Evolutionary conservation across 1,140 invertebrate genomes (phyloP).

Genomic region (Himalopsyche phryganea): DNA sequence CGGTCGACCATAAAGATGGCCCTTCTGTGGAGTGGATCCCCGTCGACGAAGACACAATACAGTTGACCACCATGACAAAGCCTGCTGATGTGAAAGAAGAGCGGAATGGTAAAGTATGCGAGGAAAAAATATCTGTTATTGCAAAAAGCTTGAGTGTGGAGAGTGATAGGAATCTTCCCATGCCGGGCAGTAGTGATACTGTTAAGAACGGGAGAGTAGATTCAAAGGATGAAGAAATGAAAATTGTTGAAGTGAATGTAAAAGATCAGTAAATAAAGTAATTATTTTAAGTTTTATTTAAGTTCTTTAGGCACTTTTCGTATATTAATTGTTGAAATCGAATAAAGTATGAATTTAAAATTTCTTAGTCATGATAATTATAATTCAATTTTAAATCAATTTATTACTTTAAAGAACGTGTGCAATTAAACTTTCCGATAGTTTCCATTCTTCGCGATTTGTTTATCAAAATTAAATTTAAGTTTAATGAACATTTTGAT

Average conservation of each 20-base stretch:
- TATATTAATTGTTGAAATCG: too few relatives aligned
- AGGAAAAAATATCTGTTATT: background rate
- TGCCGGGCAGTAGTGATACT: background rate
- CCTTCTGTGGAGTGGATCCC: conserved; percentile 26
- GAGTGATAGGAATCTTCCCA: background rate
- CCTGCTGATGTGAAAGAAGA: background rate
- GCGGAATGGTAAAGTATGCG: background rate
- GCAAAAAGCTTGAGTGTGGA: background rate
- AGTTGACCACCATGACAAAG: background rate
- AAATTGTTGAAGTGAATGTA: conserved; percentile 12
- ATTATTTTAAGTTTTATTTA: too few relatives aligned
- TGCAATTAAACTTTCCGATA: too few relatives aligned
- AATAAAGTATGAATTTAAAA: too few relatives aligned
- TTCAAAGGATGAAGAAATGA: conserved; percentile 10
- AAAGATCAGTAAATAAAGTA: conserved; percentile 15
- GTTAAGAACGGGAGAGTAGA: conserved; percentile 2
- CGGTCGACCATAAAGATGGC: conserved; percentile 48
- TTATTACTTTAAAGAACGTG: too few relatives aligned
- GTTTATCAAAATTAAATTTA: too few relatives aligned
- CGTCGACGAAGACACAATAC: conserved; percentile 9
- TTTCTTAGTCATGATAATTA: too few relatives aligned
- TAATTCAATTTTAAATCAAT: too few relatives aligned
- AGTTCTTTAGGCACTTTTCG: too few relatives aligned
- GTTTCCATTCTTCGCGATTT: too few relatives aligned
- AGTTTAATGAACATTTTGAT: too few relatives aligned